Base-by-base conservation (phyloP, 2,113 vertebrate genomes). In the Coptodon rendalli region DNA sequence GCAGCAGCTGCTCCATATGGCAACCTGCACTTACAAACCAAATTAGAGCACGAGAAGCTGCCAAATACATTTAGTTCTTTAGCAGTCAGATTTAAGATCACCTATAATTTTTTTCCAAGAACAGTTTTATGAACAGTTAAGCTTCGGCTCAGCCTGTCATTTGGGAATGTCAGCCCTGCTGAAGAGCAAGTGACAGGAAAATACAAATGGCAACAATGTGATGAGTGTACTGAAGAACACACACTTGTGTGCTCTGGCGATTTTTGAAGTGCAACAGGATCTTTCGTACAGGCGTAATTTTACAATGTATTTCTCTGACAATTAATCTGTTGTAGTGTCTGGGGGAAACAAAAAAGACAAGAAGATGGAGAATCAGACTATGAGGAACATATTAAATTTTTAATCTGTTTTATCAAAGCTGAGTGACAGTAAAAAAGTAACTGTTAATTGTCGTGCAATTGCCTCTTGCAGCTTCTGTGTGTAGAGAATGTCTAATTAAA, bases 401-500 rank as follows among this genome's bases (percentile, higher is more conserved):
- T 5, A 48, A 78, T 85, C 52, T 13, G 57, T 81, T 63, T 76
- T 38, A 71, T 79, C 17, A 54, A 3, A 73, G 34, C 29, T 91
- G 87, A 89, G 19, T 83, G 63, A 85, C 29, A 34, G 48, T 81
- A 16, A 71, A 87, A 82, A 80, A 86, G 34, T 43, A 24, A 66
- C n/a, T 66, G 40, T 57, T 89, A 85, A 86, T 91, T 84, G 76
- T 85, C 24, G 16, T 34, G 22, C 34, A n/a, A 45, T 27, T 91
- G 36, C 34, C 52, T 88, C 66, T 38, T 36, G 38, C 29, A 66
- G 89, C 12, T 31, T 82, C 71, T 73, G 56, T 84, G 52, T 82
- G 83, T 11, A 7, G 59, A 88, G 71, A 80, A 71, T 8, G 66
- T 87, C 91, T 94, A 71, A 95, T 92, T 94, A 92, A 94, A 93